phyloP scores from a whole-genome alignment of 2,888 invertebrate genomes.

The Drosophila dives region DNA sequence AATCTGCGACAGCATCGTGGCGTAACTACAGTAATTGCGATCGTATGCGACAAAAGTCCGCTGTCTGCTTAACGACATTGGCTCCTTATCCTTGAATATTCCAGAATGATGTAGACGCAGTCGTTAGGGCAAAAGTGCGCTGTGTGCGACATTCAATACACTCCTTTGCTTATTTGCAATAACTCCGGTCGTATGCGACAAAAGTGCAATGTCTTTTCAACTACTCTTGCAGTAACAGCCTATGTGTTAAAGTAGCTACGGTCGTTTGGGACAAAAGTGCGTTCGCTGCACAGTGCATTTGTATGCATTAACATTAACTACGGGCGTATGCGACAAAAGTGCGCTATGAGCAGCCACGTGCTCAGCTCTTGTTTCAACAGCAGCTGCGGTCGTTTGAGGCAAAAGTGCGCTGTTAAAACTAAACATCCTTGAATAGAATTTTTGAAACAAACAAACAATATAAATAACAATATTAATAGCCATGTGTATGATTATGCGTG shows the following conservation, averaged over 20 bases:
- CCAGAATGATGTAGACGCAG: neutral
- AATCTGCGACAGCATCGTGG: neutral
- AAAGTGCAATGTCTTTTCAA: neutral
- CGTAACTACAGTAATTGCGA: neutral
- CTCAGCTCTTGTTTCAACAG: neutral
- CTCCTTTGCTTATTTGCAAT: neutral
- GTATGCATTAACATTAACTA: neutral
- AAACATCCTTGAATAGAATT: slow-evolving; percentile 36
- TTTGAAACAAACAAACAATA: neutral
- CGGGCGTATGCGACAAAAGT: slow-evolving; percentile 20
- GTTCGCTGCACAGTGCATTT: neutral
- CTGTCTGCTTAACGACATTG: neutral
- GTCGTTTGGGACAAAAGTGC: neutral
- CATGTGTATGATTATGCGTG: neutral
- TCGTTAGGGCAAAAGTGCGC: neutral
- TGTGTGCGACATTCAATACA: neutral
- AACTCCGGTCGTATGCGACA: neutral
- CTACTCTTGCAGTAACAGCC: neutral
- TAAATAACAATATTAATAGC: neutral
- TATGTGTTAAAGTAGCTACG: neutral
- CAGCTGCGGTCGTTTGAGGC: neutral
- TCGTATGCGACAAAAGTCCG: neutral
- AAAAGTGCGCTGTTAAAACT: slow-evolving; percentile 3
- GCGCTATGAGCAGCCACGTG: neutral
- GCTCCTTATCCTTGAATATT: neutral